Evolutionary conservation across 2,113 vertebrate species (phyloP).

Genomic region (Macrotis lagotis): DNA sequence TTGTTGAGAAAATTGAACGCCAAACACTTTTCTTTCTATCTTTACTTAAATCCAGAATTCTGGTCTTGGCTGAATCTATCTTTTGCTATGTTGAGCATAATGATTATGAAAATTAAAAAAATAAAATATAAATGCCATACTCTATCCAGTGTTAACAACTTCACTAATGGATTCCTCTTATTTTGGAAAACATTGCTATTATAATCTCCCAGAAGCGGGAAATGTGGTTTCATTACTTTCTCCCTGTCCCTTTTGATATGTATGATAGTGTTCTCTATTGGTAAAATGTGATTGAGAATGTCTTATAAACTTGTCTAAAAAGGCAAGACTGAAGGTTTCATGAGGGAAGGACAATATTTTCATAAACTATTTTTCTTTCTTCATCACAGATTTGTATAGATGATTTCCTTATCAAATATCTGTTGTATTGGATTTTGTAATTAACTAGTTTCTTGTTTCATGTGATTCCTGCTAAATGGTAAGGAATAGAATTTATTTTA

Average conservation of each 20-base stretch:
- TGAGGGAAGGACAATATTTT: not conserved
- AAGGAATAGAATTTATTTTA: not conserved
- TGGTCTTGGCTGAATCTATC: not conserved
- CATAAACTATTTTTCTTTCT: not conserved
- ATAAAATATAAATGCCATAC: not conserved
- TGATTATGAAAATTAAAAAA: not conserved
- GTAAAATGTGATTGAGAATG: not conserved
- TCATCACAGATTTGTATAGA: not conserved
- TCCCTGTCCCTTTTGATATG: not conserved
- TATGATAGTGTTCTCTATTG: not conserved
- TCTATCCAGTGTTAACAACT: not conserved
- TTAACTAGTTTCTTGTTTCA: not conserved
- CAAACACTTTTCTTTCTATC: not conserved
- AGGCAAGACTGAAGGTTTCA: not conserved
- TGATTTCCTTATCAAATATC: not conserved
- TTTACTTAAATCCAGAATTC: not conserved
- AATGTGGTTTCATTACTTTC: not conserved
- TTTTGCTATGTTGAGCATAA: not conserved
- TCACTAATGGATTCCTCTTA: not conserved
- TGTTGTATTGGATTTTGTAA: not conserved
- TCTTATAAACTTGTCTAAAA: not conserved
- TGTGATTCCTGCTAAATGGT: not conserved
- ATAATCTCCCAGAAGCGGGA: not conserved
- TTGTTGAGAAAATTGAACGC: not conserved
- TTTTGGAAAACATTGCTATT: not conserved